Percentiles rank a stretch among this genome's conserved stretches.
Evolutionary conservation across 2,113 vertebrate genomes (phyloP).

Genomic region (Murina feae): DNA sequence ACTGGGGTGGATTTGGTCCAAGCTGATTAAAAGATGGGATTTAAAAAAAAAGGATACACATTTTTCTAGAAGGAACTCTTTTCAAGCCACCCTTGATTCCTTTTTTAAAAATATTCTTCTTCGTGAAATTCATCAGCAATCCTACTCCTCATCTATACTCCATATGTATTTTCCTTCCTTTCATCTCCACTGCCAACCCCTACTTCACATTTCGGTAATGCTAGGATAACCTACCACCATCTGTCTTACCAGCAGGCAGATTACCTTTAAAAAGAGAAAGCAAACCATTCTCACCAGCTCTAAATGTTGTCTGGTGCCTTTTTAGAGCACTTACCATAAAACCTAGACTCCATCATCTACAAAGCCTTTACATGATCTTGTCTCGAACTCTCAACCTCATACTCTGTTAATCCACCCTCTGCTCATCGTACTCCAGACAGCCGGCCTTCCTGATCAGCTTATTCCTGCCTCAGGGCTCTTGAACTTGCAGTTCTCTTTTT

Average conservation of each 20-base stretch:
- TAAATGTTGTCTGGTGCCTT: neutral
- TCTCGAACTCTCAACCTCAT: neutral
- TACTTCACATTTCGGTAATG: neutral
- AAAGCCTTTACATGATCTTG: neutral
- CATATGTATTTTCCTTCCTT: neutral
- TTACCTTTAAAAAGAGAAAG: neutral
- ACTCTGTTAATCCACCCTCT: too few species aligned
- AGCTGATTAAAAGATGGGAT: neutral
- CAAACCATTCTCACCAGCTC: neutral
- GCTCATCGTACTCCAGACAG: too few species aligned
- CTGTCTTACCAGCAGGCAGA: neutral
- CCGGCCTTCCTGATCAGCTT: neutral
- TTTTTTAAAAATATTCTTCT: neutral
- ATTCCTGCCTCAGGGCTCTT: neutral
- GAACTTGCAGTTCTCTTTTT: neutral
- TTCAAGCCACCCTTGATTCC: neutral
- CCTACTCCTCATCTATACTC: neutral
- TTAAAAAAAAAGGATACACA: neutral
- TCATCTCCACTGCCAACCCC: neutral
- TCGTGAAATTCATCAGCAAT: neutral
- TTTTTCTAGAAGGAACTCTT: neutral
- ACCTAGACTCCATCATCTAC: neutral
- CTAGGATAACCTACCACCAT: neutral
- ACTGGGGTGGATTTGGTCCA: neutral
- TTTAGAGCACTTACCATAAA: neutral